Base-by-base conservation (phyloP, 2,797 vertebrate genomes). In the Malurus leucopterus region DNA sequence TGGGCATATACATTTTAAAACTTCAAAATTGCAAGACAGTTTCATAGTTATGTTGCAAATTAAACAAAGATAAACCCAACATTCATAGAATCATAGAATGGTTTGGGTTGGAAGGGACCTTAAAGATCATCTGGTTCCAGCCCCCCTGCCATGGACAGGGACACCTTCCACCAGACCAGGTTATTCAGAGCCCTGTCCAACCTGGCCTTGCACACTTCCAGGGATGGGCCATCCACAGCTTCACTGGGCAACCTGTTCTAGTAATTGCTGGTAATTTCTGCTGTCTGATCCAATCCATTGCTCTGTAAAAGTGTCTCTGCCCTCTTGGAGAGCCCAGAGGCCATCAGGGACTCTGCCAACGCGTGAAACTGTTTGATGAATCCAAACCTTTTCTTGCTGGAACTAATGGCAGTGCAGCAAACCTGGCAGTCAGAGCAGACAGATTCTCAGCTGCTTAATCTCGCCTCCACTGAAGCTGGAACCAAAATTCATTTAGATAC, bases 101-200 rank as follows among this genome's bases (percentile, higher is more conserved):
- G 9, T 46, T 63, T 69, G 57, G 1, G 50, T 46, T 57, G 57
- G 44, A 69, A 63, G 5, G 22, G 27, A 21, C 14, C 41, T 36
- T 29, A 29, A 47, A 61, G 30, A 43, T n/a, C 1, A 43, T 1
- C 13, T 2, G 3, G 2, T 29, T 73, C 34, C 41, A 47, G 1
- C 1, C 5, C 22, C 9, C 2, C 26, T 72, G 34, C 59, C 22
- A 7, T 20, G 34, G 14, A 3, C 6, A 30, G 55, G 0, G 36
- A 16, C 32, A 44, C 7, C 50, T 51, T 14, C 10, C 21, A 0
- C 29, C 19, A 16, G 8, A 30, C 7, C 1, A 1, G 7, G 16
- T 20, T 69, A 44, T 7, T 63, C 38, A 29, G 32, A 14, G 24
- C 15, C 10, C 24, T 38, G 44, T 81, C 38, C 32, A 50, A 0